These are phyloP conservation scores for Congeria kusceri DNA, from an alignment of 2,888 invertebrate genomes.

Conservation along the genomic window DNA sequence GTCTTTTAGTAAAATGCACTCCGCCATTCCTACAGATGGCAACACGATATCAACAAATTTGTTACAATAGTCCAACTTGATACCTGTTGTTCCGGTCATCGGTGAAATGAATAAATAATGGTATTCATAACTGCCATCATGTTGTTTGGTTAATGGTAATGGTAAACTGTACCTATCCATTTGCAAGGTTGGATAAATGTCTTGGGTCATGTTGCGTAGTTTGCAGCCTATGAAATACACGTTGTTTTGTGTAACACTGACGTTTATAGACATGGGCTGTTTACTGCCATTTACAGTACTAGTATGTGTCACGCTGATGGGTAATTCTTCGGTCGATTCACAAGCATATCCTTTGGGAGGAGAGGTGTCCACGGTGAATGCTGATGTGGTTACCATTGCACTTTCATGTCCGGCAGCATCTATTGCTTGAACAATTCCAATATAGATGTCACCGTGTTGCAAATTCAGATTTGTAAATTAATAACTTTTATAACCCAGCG, in stretches of 20 bases:
- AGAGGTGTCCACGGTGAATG: conserved; percentile 14
- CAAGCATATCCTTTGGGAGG: conserved; percentile 27
- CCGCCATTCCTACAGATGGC: background rate
- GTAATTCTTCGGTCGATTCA: conserved; percentile 3
- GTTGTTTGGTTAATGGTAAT: too few species aligned
- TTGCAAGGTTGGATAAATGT: too few species aligned
- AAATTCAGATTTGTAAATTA: conserved; percentile 22
- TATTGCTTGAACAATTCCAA: conserved; percentile 33
- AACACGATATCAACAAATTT: background rate
- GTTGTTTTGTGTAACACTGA: background rate
- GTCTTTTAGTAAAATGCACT: background rate
- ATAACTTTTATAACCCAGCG: conserved; percentile 18
- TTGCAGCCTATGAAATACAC: background rate
- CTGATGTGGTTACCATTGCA: background rate
- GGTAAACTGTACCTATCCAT: too few species aligned
- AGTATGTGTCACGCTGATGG: background rate
- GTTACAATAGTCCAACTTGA: background rate
- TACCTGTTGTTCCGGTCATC: too few species aligned
- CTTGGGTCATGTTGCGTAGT: too few species aligned
- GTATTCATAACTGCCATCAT: too few species aligned
- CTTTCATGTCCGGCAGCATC: conserved; percentile 39
- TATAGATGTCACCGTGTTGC: conserved; percentile 23
- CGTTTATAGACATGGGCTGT: background rate
- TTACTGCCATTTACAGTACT: too few species aligned
- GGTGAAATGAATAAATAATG: too few species aligned